Percentiles rank a stretch among this genome's conserved stretches.
Conservation (phyloP, 2,888 invertebrate species). For the Cataglyphis rosenhaueri region DNA sequence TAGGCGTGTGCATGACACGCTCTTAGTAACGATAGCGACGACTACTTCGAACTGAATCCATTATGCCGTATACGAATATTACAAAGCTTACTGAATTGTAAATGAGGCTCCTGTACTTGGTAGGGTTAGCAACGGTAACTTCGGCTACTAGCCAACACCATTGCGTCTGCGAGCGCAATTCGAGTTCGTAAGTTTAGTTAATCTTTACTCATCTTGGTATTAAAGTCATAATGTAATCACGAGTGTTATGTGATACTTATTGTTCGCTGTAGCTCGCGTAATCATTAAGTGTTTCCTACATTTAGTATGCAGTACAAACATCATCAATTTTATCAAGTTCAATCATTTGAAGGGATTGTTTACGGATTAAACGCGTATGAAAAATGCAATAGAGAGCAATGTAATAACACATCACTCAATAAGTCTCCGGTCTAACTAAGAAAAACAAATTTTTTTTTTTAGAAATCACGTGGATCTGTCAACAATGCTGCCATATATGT, state of each 20-base stretch:
- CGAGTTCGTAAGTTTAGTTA: conserved; percentile 48
- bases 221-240: conserved; percentile 47
- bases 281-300: conserved; percentile 28
- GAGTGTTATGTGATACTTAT: conserved; percentile 41
- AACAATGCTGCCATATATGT: too few relatives aligned
- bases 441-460: too few relatives aligned
- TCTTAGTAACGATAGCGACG: conserved; percentile 41
- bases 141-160: conserved; percentile 48
- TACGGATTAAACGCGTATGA: not conserved
- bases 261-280: conserved; percentile 19
- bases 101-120: conserved; percentile 53
- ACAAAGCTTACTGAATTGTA: conserved; percentile 58
- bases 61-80: conserved; percentile 52
- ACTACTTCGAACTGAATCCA: conserved; percentile 53
- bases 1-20: conserved; percentile 51
- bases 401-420: not conserved
- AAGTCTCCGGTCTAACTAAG: too few relatives aligned
- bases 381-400: not conserved
- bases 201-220: conserved; percentile 51
- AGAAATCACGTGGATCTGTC: too few relatives aligned
- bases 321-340: not conserved
- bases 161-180: conserved; percentile 41
- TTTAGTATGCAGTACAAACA: not conserved
- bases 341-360: not conserved
- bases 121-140: conserved; percentile 47